Conservation (phyloP, 2,113 vertebrate species). For the Meles meles region DNA sequence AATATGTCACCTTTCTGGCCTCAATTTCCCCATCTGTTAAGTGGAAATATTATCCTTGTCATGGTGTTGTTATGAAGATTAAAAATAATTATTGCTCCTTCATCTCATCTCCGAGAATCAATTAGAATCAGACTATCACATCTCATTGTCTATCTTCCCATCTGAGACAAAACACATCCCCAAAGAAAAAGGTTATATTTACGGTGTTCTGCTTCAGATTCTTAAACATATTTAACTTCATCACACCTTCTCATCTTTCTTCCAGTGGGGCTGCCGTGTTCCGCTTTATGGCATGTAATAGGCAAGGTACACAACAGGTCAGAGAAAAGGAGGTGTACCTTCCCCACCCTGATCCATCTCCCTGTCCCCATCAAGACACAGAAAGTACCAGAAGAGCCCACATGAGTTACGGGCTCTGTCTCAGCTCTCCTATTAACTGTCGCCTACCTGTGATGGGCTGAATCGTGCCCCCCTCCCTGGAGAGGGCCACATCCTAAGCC, state of each 20-base stretch:
- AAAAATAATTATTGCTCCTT: background rate
- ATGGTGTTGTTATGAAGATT: background rate
- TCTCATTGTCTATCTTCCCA: background rate
- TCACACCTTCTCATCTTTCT: background rate
- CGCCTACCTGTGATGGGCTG: background rate
- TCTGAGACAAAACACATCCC: background rate
- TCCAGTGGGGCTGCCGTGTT: background rate
- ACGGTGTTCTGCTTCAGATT: background rate
- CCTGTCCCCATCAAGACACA: background rate
- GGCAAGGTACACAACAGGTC: background rate
- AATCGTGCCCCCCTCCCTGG: background rate
- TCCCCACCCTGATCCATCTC: background rate
- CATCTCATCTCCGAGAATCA: background rate
- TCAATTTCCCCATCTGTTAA: background rate
- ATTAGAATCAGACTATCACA: background rate
- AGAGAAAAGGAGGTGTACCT: background rate
- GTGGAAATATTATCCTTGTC: background rate
- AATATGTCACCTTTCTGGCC: background rate
- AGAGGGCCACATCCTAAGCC: background rate
- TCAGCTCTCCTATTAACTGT: background rate
- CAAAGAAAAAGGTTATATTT: background rate
- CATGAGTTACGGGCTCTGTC: background rate
- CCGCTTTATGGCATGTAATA: background rate
- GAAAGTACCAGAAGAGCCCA: background rate
- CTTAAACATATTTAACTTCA: background rate